Base-by-base conservation (phyloP, 1,140 invertebrate genomes). In the Hormaphis cornu region DNA sequence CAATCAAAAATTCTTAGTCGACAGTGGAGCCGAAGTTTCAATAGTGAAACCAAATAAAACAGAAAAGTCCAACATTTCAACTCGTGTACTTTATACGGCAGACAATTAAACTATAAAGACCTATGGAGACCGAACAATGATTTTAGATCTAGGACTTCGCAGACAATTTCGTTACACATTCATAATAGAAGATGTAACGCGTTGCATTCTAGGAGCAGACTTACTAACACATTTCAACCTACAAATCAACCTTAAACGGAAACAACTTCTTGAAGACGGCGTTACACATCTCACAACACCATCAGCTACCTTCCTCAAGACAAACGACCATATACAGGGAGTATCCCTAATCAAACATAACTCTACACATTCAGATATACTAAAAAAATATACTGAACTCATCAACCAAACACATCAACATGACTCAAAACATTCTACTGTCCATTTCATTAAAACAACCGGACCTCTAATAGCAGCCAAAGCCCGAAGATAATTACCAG, bases 401-500 rank as follows among this genome's bases (percentile, higher is more conserved):
- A 28, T 30, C 24, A 28, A 53, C 50, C 33, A 16, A 40, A 61
- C 58, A 24, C 33, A 28, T 61, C 58, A 40, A 61, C 35, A 44
- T 26, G 35, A 42, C 58, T 44, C 58, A 61, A 61, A 42, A 28
- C 42, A 40, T 40, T 61, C 33, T 30, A 53, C 50, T 53, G 50
- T 53, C 22, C 50, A 70, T 46, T 54, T 20, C 26, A 70, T 56
- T 26, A 20, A 74, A 37, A 78, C 74, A 1, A 73, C 70, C 0
- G 79, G 77, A 16, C 75, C 74, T 20, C 79, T 80, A 18, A 76
- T 80, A 0, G 72, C 72, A 53, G 69, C 72, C 20, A 74, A 73
- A 66, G 72, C 79, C n/a, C 71, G 79, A 26, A 73, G 79, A 1
- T 66, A 81, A 3, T 70, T 75, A 30, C 75, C 77, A n/a, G 75